Evolutionary conservation across 2,888 invertebrate genomes (phyloP).

Genomic region (Apodemia hepburni): DNA sequence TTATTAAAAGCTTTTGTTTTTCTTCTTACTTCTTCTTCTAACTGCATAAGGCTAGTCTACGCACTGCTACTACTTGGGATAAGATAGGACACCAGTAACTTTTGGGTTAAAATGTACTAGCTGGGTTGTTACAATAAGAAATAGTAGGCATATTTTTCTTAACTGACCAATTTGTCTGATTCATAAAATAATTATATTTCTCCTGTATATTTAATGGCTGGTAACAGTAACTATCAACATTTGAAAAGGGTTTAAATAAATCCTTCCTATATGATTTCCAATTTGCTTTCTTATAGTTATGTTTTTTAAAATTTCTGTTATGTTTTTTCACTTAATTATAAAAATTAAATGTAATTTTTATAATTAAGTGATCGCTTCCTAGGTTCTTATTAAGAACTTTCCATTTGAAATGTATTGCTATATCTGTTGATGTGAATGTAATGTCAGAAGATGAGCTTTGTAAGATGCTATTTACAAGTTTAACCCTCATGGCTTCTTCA

Average conservation of each 20-base stretch:
- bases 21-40: conserved; percentile 15
- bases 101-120: conserved; percentile 2
- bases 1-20: conserved; percentile 4
- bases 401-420: conserved; percentile 25
- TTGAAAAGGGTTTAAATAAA: background rate
- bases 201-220: background rate
- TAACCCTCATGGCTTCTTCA: conserved; percentile 19
- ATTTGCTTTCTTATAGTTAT: conserved; percentile 17
- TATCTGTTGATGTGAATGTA: conserved; percentile 21
- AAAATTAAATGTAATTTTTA: conserved; percentile 11
- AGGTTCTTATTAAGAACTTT: conserved; percentile 24
- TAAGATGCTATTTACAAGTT: conserved; percentile 20
- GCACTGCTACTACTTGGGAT: conserved; percentile 5
- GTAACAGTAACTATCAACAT: background rate
- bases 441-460: conserved; percentile 26
- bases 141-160: background rate
- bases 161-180: background rate
- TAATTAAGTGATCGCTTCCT: conserved; percentile 26
- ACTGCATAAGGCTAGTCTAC: background rate
- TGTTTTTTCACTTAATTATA: too few relatives aligned
- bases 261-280: conserved; percentile 16
- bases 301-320: background rate
- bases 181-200: conserved; percentile 1
- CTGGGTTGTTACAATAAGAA: background rate
- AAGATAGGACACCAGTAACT: background rate